Conservation (phyloP, 2,888 invertebrate genomes). For the Liodrosophila aerea region DNA sequence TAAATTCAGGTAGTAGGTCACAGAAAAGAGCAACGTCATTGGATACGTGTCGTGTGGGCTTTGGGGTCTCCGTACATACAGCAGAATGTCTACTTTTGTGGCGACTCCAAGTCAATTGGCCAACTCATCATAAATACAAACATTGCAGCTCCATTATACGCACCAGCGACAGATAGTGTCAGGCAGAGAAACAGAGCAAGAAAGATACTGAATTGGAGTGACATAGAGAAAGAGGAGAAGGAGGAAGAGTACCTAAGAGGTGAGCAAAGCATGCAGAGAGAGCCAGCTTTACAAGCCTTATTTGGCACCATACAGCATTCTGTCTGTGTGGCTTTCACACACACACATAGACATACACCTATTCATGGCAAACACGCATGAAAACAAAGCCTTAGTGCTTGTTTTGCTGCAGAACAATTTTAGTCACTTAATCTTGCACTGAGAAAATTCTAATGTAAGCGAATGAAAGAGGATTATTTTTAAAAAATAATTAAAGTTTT, state of each 20-base stretch:
- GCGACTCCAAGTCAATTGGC: conserved; percentile 28
- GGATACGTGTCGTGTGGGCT: conserved; percentile 45
- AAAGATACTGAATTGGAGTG: too few species aligned
- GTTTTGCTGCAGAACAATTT: conserved; percentile 59
- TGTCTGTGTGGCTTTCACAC: conserved; percentile 36
- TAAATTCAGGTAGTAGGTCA: neutral
- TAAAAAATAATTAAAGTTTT: neutral
- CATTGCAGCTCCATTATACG: conserved; percentile 41
- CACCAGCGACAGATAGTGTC: too few species aligned
- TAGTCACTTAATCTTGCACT: conserved; percentile 51
- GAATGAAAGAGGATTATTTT: too few species aligned
- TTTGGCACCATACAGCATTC: conserved; percentile 16
- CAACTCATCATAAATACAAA: conserved; percentile 34
- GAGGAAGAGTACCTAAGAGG: neutral
- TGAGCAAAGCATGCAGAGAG: neutral
- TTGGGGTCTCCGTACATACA: conserved; percentile 12
- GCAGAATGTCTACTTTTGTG: conserved; percentile 31
- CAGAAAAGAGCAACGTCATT: conserved; percentile 32
- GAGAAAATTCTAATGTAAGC: too few species aligned
- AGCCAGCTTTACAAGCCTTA: conserved; percentile 1
- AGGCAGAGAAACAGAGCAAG: neutral
- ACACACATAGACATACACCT: conserved; percentile 6
- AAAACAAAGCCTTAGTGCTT: conserved; percentile 15
- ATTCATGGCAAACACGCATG: conserved; percentile 11
- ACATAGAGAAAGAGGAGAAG: neutral